These are phyloP conservation scores for Philonicus albiceps DNA, from an alignment of 2,888 invertebrate genomes.

Conservation along the genomic window DNA sequence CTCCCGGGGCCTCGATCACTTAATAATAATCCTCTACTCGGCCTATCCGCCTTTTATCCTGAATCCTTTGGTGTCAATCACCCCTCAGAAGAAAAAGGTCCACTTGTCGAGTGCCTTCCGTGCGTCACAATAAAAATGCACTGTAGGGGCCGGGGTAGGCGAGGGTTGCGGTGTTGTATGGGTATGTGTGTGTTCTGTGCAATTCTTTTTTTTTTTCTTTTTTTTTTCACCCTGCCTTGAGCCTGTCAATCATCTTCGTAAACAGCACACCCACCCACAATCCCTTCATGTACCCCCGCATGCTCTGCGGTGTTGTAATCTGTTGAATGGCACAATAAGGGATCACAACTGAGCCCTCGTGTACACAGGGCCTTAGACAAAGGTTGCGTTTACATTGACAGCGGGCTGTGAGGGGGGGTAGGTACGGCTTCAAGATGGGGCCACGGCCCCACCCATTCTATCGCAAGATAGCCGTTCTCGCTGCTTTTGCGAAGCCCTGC, in stretches of 20 bases:
- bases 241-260: slow-evolving; percentile 36
- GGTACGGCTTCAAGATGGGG: background rate
- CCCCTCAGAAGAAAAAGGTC: slow-evolving; percentile 24
- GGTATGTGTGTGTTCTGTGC: background rate
- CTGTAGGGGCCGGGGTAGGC: background rate
- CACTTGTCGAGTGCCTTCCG: slow-evolving; percentile 21
- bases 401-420: background rate
- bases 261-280: slow-evolving; percentile 21
- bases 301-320: slow-evolving; percentile 38
- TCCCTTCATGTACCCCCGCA: background rate
- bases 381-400: slow-evolving; percentile 20
- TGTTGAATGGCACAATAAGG: slow-evolving; percentile 30
- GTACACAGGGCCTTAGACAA: slow-evolving; percentile 18
- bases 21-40: slow-evolving; percentile 12
- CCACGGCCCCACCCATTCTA: background rate
- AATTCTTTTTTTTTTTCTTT: background rate
- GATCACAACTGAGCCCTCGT: slow-evolving; percentile 6
- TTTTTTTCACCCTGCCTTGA: slow-evolving; percentile 11
- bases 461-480: background rate
- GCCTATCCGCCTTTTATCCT: slow-evolving; percentile 13
- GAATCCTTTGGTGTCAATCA: slow-evolving; percentile 34
- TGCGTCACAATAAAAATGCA: slow-evolving; percentile 17
- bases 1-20: background rate
- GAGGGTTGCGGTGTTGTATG: background rate
- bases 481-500: background rate